Percentiles rank a stretch among this genome's conserved stretches.
phyloP scores from a whole-genome alignment of 2,113 vertebrate genomes.

The Variabilichromis moorii region DNA sequence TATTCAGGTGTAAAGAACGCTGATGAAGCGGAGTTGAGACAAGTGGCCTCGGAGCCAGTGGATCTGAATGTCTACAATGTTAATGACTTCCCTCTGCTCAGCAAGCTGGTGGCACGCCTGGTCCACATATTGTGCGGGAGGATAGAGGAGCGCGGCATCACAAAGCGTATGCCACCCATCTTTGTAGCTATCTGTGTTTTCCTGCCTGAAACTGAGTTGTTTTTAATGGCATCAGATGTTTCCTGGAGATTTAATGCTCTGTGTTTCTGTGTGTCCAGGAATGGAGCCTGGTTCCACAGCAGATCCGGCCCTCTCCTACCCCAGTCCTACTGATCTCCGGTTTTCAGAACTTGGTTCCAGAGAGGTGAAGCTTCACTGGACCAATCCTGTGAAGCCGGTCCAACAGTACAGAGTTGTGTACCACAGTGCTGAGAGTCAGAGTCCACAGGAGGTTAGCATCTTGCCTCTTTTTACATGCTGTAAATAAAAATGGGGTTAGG shows the following conservation, averaged over 20 bases:
- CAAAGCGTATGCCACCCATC: slow-evolving; percentile 43
- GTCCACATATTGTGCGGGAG: slow-evolving; percentile 80
- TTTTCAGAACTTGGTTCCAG: slow-evolving; percentile 80
- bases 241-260: neutral
- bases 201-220: neutral
- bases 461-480: neutral
- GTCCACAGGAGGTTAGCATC: slow-evolving; percentile 78
- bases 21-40: slow-evolving; percentile 82
- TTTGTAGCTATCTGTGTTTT: neutral
- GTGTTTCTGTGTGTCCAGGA: slow-evolving; percentile 28
- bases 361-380: slow-evolving; percentile 83
- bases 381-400: slow-evolving; percentile 54
- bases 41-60: slow-evolving; percentile 82
- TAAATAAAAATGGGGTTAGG: neutral
- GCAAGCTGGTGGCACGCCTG: slow-evolving; percentile 77
- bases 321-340: slow-evolving; percentile 76
- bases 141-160: slow-evolving; percentile 74
- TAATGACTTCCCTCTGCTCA: slow-evolving; percentile 85
- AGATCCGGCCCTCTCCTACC: slow-evolving; percentile 54
- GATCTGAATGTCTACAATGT: slow-evolving; percentile 86
- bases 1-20: slow-evolving; percentile 88
- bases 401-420: slow-evolving; percentile 82
- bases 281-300: slow-evolving; percentile 56
- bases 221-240: neutral
- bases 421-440: slow-evolving; percentile 76